Evolutionary conservation across 2,797 vertebrate species (phyloP).

Genomic region (Tapirus indicus): DNA sequence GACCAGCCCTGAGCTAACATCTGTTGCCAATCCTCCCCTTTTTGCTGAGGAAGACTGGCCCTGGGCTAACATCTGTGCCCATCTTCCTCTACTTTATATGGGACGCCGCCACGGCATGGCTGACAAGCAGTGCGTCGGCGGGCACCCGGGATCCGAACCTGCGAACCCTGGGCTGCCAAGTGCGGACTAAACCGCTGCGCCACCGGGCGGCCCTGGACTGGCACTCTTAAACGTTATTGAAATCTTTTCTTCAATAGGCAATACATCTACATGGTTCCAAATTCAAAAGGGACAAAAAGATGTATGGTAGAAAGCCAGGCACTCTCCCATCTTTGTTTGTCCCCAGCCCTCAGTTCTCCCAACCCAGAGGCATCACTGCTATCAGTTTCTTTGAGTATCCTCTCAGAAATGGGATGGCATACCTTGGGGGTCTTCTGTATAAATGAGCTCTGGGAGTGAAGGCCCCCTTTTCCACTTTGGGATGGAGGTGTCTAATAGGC

Average conservation of each 20-base stretch:
- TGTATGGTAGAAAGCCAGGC: not conserved
- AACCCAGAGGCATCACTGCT: not conserved
- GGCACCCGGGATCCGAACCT: too few species aligned
- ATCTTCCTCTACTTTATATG: too few species aligned
- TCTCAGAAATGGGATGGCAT: not conserved
- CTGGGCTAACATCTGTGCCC: too few species aligned
- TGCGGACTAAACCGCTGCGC: too few species aligned
- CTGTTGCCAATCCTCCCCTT: too few species aligned
- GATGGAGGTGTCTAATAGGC: not conserved
- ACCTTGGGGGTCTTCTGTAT: not conserved
- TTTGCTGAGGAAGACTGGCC: too few species aligned
- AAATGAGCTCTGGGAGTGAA: not conserved
- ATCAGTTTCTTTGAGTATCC: not conserved
- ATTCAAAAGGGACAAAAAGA: slow-evolving; percentile 5
- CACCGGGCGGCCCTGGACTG: not conserved
- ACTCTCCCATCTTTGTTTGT: not conserved
- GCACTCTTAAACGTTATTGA: not conserved
- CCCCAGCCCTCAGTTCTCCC: not conserved
- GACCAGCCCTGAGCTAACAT: too few species aligned
- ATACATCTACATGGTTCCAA: not conserved
- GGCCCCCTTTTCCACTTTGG: not conserved
- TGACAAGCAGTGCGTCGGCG: too few species aligned
- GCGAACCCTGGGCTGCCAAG: too few species aligned
- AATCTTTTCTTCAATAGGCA: slow-evolving; percentile 20
- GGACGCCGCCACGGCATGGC: too few species aligned